These are phyloP conservation scores for Camelus dromedarius DNA, from an alignment of 2,113 vertebrate genomes.

Conservation along the genomic window DNA sequence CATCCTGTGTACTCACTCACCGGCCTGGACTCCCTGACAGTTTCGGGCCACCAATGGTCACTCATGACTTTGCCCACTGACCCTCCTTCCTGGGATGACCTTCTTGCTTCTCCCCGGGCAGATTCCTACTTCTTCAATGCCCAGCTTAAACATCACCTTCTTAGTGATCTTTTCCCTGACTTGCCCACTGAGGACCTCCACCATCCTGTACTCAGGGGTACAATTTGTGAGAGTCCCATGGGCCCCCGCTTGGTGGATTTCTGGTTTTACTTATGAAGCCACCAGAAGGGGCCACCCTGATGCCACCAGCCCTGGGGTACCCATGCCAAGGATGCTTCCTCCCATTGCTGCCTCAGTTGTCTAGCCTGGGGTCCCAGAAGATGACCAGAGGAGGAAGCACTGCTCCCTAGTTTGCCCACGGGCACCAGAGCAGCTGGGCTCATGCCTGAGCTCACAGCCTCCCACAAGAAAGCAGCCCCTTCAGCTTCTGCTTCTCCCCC, in stretches of 20 bases:
- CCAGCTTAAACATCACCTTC: background rate
- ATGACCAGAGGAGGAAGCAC: background rate
- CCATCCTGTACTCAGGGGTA: background rate
- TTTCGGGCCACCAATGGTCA: background rate
- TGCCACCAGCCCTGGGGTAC: background rate
- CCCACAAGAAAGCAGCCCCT: background rate
- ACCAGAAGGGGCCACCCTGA: background rate
- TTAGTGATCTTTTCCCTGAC: background rate
- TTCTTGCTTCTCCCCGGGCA: background rate
- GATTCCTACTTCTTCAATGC: background rate
- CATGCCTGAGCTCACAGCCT: background rate
- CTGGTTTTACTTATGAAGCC: background rate
- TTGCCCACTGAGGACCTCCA: background rate
- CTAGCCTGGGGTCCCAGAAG: background rate
- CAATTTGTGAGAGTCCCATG: background rate
- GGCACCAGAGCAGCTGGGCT: accelerated
- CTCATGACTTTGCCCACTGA: background rate
- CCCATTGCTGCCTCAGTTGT: background rate
- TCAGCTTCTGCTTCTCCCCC: background rate
- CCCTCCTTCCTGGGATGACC: background rate
- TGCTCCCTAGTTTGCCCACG: background rate
- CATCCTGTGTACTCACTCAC: background rate
- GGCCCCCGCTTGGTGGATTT: background rate
- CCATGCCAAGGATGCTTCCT: too few relatives aligned
- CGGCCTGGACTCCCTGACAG: background rate